Evolutionary conservation across 2,888 invertebrate genomes (phyloP).

Genomic region (Pecten maximus): DNA sequence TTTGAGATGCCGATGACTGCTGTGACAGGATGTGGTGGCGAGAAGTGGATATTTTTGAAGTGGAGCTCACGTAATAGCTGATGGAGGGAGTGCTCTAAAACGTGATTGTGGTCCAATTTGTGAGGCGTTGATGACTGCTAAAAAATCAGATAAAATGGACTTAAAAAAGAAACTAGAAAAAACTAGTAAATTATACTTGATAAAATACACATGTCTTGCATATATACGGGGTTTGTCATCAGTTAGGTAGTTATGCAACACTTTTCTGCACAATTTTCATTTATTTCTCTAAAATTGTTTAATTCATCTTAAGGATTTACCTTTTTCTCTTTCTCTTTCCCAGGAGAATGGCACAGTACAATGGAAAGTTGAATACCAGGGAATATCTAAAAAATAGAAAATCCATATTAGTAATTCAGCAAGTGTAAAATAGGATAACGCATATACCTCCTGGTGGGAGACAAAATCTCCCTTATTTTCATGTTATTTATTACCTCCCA

Average conservation of each 20-base stretch:
- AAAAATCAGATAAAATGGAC: slow-evolving; percentile 7
- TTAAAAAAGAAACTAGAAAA: no score
- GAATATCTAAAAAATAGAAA: slow-evolving; percentile 87
- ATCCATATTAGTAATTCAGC: neutral
- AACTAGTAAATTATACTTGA: no score
- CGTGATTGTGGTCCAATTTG: slow-evolving; percentile 92
- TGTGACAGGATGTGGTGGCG: slow-evolving; percentile 97
- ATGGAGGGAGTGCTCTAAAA: slow-evolving; percentile 97
- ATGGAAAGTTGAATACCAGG: slow-evolving; percentile 97
- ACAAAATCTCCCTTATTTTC: no score
- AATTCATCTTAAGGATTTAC: slow-evolving; percentile 64
- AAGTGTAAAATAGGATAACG: no score
- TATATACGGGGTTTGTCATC: no score
- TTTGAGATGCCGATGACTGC: slow-evolving; percentile 97
- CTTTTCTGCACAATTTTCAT: no score
- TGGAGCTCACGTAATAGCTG: slow-evolving; percentile 96
- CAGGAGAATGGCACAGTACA: slow-evolving; percentile 93
- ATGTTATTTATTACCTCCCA: no score
- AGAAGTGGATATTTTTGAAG: slow-evolving; percentile 95
- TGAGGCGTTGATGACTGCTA: slow-evolving; percentile 62
- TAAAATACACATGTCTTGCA: no score
- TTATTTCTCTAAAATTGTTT: no score
- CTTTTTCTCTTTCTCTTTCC: slow-evolving; percentile 84
- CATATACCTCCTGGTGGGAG: no score
- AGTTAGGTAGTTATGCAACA: no score